Conservation (phyloP, 2,113 vertebrate genomes). For the Fregata magnificens region DNA sequence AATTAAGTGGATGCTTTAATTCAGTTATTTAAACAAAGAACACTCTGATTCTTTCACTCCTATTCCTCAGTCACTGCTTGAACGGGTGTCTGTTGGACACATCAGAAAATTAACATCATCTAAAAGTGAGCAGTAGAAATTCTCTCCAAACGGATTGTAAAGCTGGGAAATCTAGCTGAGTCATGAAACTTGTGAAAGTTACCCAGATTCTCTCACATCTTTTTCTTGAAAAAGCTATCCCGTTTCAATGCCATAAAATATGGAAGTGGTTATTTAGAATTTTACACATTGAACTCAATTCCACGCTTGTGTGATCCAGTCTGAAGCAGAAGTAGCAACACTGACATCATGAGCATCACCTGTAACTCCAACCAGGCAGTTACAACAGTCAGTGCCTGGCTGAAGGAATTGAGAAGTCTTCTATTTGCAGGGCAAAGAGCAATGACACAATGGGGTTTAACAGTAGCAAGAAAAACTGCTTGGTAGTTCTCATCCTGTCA, state of each 20-base stretch:
- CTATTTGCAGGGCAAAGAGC: fast-evolving
- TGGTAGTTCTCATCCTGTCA: neutral
- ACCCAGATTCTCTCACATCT: neutral
- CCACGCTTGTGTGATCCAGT: neutral
- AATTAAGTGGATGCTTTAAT: neutral
- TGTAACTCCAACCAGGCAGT: neutral
- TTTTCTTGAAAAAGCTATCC: neutral
- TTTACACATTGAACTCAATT: neutral
- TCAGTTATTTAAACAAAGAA: neutral
- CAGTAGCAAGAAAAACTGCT: neutral
- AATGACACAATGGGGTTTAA: neutral
- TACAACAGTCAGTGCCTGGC: neutral
- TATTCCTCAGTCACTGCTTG: neutral
- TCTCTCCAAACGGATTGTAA: neutral
- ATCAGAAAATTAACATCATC: neutral
- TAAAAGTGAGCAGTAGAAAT: neutral
- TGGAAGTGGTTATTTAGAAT: neutral
- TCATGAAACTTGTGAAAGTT: neutral
- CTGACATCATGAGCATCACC: neutral
- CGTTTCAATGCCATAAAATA: neutral
- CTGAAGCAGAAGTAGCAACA: neutral
- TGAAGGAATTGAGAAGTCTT: neutral
- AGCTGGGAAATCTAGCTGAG: neutral
- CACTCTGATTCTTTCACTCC: neutral
- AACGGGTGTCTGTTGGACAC: neutral